Conservation (phyloP, 2,888 invertebrate species). For the Drosophila paranaensis region DNA sequence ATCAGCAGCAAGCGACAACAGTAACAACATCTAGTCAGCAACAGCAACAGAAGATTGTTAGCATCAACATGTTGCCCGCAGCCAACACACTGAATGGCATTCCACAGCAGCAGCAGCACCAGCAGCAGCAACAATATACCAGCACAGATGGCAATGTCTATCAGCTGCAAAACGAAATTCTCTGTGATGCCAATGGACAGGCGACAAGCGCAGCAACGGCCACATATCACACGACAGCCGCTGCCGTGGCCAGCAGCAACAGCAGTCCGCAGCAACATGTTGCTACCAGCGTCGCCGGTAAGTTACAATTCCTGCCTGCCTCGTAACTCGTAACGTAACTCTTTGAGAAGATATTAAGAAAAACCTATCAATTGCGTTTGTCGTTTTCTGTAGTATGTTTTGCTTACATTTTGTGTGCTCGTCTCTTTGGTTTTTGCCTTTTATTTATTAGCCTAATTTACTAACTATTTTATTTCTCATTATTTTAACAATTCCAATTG, state of each 20-base stretch:
- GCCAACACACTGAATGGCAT: constrained; percentile 81
- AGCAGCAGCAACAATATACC: constrained; percentile 69
- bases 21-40: constrained; percentile 56
- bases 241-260: constrained; percentile 62
- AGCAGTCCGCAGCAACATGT: constrained; percentile 59
- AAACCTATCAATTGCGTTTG: constrained; percentile 25
- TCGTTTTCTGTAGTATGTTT: constrained; percentile 44
- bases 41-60: constrained; percentile 53
- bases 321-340: constrained; percentile 1
- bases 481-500: constrained; percentile 41
- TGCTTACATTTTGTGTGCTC: constrained; percentile 46
- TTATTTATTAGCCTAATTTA: constrained; percentile 33
- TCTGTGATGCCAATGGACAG: constrained; percentile 80
- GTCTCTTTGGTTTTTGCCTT: constrained; percentile 39
- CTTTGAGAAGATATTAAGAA: neutral
- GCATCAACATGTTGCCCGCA: constrained; percentile 80
- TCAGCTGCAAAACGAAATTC: constrained; percentile 82
- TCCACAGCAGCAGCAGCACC: constrained; percentile 73
- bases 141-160: constrained; percentile 82
- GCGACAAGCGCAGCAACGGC: constrained; percentile 68
- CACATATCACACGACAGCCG: constrained; percentile 66
- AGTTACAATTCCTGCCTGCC: constrained; percentile 33
- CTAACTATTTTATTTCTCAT: constrained; percentile 23
- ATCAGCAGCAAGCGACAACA: constrained; percentile 43
- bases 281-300: constrained; percentile 58